Evolutionary conservation across 2,888 invertebrate species (phyloP).

Genomic region (Hirtodrosophila trivittata): DNA sequence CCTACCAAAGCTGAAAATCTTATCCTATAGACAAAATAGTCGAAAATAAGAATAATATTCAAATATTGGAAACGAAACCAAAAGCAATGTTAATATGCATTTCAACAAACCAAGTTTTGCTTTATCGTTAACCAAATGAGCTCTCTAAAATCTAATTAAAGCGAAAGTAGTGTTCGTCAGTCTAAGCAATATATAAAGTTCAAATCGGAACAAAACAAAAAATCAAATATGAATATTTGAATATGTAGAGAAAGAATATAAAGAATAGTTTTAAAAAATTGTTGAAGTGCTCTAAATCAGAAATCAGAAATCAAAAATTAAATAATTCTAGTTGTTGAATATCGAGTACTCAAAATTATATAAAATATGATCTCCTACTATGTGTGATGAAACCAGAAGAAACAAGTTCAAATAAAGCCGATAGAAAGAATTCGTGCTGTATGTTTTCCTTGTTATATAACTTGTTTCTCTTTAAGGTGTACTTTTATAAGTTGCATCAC

Average conservation of each 20-base stretch:
- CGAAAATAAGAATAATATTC: too few species aligned
- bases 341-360: constrained; percentile 30
- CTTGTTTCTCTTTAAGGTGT: too few species aligned
- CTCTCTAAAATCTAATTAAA: constrained; percentile 3
- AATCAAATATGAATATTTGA: constrained; percentile 1
- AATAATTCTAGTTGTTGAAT: constrained; percentile 59
- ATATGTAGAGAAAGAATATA: constrained; percentile 3
- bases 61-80: constrained; percentile 6
- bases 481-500: too few species aligned
- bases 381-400: constrained; percentile 38
- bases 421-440: neutral
- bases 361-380: constrained; percentile 38
- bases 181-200: constrained; percentile 56
- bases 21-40: too few species aligned
- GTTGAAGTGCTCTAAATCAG: constrained; percentile 36
- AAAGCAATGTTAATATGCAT: constrained; percentile 63
- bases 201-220: constrained; percentile 25
- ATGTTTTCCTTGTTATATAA: too few species aligned
- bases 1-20: constrained; percentile 4
- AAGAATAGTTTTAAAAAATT: constrained; percentile 58
- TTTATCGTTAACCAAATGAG: constrained; percentile 4
- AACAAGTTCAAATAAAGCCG: constrained; percentile 20
- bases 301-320: constrained; percentile 41
- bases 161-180: too few species aligned
- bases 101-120: constrained; percentile 31